These are phyloP conservation scores for Tribolium madens DNA, from an alignment of 1,140 invertebrate species.

Conservation along the genomic window DNA sequence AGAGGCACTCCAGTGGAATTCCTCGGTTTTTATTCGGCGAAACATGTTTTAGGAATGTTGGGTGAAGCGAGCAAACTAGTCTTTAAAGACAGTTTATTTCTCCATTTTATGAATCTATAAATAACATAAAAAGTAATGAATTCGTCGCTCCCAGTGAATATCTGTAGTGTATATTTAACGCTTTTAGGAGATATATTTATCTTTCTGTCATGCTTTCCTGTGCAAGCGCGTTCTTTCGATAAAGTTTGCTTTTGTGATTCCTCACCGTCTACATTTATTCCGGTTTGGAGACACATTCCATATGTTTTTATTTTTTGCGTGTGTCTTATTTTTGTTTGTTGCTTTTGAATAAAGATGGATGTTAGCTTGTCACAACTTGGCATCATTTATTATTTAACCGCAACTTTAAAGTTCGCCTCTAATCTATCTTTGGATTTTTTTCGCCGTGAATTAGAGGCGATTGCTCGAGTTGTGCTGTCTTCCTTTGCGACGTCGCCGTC, in stretches of 20 bases:
- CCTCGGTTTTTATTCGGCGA: conserved; percentile 19
- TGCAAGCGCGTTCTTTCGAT: conserved; percentile 50
- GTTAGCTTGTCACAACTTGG: conserved; percentile 20
- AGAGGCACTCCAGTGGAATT: conserved; percentile 17
- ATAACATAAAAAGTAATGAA: conserved; percentile 46
- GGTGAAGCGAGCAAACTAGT: conserved; percentile 4
- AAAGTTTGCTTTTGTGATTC: conserved; percentile 56
- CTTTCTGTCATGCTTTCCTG: conserved; percentile 52
- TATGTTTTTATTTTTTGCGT: conserved; percentile 52
- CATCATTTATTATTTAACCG: conserved; percentile 41
- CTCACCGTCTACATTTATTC: conserved; percentile 55
- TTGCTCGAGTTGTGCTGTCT: not conserved
- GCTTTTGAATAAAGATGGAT: conserved; percentile 44
- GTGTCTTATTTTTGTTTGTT: conserved; percentile 43
- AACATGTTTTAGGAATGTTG: not conserved
- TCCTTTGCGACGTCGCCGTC: not conserved
- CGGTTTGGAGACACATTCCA: conserved; percentile 53
- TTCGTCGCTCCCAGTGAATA: conserved; percentile 47
- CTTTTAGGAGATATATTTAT: conserved; percentile 54
- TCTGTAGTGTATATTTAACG: conserved; percentile 51
- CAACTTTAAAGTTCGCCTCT: conserved; percentile 4
- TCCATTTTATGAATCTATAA: conserved; percentile 43
- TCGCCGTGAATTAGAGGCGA: not conserved
- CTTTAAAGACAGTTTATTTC: conserved; percentile 1
- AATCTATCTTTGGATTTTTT: not conserved